Evolutionary conservation across 2,888 invertebrate species (phyloP).

Genomic region (Drosophila gaucha): DNA sequence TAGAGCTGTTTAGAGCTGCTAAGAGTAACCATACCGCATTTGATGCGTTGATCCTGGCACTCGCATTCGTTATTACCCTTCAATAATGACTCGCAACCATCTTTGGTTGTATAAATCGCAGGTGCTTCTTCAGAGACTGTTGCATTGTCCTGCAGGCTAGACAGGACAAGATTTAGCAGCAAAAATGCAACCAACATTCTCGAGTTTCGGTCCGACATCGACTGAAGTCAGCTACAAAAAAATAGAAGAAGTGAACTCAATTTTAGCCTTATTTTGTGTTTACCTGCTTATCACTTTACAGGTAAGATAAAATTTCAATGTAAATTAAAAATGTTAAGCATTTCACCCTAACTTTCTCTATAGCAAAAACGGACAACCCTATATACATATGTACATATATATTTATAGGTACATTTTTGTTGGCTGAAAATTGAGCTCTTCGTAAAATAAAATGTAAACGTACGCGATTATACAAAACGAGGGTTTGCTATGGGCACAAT

Average conservation of each 20-base stretch:
- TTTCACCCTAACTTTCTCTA: not conserved
- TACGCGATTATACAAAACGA: too few relatives aligned
- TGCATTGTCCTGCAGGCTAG: constrained; percentile 45
- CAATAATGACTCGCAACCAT: constrained; percentile 58
- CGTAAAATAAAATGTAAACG: too few relatives aligned
- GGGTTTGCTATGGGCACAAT: too few relatives aligned
- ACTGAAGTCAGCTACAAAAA: constrained; percentile 35
- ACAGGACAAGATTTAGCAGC: constrained; percentile 25
- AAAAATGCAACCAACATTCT: constrained; percentile 52
- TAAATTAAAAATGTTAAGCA: constrained; percentile 7
- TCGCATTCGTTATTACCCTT: constrained; percentile 61
- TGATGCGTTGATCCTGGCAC: constrained; percentile 65
- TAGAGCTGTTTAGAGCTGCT: constrained; percentile 52
- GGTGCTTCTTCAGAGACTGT: constrained; percentile 20
- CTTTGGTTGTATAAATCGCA: constrained; percentile 51
- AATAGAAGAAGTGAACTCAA: constrained; percentile 9
- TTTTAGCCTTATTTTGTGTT: not conserved
- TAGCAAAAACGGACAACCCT: not conserved
- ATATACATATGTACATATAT: not conserved
- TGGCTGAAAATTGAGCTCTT: too few relatives aligned
- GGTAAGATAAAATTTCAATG: constrained; percentile 24
- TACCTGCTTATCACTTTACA: constrained; percentile 29
- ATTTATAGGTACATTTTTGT: too few relatives aligned
- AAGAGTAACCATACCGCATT: constrained; percentile 61
- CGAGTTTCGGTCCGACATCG: constrained; percentile 9